Conservation (phyloP, 1,140 invertebrate genomes). For the Leptinotarsa lineolata region DNA sequence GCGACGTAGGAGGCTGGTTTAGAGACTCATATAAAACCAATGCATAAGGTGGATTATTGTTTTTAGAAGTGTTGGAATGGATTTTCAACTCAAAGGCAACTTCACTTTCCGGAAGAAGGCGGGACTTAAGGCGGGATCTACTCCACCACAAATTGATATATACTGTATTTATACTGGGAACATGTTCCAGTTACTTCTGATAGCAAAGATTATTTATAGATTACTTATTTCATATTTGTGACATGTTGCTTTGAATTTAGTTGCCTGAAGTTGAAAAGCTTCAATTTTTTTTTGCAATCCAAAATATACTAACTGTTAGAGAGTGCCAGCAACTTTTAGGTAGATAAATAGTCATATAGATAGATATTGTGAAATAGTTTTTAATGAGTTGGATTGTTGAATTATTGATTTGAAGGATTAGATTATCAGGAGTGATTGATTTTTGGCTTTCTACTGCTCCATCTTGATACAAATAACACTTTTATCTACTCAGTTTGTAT, state of each 20-base stretch:
- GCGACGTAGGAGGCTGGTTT: slow-evolving; percentile 39
- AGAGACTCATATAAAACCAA: slow-evolving; percentile 39
- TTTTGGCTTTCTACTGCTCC: too few relatives aligned
- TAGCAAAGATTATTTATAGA: neutral
- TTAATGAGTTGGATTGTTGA: too few relatives aligned
- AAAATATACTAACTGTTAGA: neutral
- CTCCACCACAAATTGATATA: slow-evolving; percentile 38
- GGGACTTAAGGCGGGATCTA: slow-evolving; percentile 33
- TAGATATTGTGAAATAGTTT: neutral
- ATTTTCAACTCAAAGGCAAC: slow-evolving; percentile 38
- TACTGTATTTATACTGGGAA: slow-evolving; percentile 26
- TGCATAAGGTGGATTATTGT: slow-evolving; percentile 44
- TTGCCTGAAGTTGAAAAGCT: neutral
- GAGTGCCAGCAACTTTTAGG: neutral
- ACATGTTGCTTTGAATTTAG: neutral
- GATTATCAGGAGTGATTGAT: too few relatives aligned
- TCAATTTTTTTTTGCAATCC: neutral
- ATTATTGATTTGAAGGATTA: too few relatives aligned
- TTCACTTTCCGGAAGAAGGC: slow-evolving; percentile 36
- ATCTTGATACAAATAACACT: too few relatives aligned
- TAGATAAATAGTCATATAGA: neutral
- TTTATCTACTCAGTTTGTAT: too few relatives aligned
- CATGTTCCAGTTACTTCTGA: neutral
- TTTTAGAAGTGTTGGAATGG: slow-evolving; percentile 39
- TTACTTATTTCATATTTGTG: neutral